These are phyloP conservation scores for Ctena decussata DNA, from an alignment of 2,888 invertebrate species.

Conservation along the genomic window DNA sequence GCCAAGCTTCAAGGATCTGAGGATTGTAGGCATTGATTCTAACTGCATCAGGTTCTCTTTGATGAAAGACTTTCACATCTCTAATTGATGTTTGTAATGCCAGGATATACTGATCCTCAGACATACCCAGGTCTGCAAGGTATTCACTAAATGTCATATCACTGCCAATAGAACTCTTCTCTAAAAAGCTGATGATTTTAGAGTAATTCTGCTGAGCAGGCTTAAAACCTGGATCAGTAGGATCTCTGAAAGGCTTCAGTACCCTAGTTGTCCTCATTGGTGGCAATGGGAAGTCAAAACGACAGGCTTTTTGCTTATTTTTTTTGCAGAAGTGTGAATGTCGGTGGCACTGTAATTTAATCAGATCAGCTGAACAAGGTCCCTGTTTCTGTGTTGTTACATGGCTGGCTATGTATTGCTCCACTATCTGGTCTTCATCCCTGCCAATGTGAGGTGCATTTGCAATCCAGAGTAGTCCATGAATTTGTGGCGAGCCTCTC, in stretches of 20 bases:
- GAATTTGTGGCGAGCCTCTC: conserved; percentile 66
- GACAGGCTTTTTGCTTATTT: conserved; percentile 29
- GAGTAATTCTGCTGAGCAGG: neutral
- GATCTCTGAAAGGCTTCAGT: conserved; percentile 35
- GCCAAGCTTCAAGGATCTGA: conserved; percentile 15
- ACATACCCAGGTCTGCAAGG: conserved; percentile 16
- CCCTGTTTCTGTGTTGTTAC: neutral
- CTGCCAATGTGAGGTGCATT: neutral
- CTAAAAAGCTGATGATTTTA: conserved; percentile 10
- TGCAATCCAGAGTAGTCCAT: conserved; percentile 49
- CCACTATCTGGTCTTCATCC: neutral
- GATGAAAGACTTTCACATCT: conserved; percentile 1
- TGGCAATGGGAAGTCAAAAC: conserved; percentile 53
- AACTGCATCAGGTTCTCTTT: conserved; percentile 19
- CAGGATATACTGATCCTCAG: conserved; percentile 31
- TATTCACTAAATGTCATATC: conserved; percentile 36
- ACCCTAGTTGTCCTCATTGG: conserved; percentile 49
- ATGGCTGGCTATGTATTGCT: neutral
- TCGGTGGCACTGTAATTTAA: conserved; percentile 21
- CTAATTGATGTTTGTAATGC: conserved; percentile 27
- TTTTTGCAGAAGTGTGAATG: conserved; percentile 48
- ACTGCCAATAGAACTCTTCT: neutral
- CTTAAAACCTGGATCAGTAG: neutral
- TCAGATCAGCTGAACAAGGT: neutral
- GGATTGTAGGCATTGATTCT: conserved; percentile 42